phyloP scores from a whole-genome alignment of 2,113 vertebrate species.

The Ceyx melanurus region DNA sequence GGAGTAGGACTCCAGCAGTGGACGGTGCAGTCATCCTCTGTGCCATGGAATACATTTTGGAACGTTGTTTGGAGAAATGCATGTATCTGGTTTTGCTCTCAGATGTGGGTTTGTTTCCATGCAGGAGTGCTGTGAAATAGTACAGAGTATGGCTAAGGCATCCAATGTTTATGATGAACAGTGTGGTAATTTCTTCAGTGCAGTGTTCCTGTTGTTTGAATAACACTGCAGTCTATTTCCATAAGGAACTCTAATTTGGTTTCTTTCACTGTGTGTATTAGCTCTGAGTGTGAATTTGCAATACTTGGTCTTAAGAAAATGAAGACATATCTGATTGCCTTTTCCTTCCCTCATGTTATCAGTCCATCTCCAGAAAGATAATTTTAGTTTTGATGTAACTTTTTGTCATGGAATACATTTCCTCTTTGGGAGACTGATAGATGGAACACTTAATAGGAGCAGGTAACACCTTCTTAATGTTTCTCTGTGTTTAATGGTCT shows the following conservation, averaged over 20 bases:
- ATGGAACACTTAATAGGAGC: neutral
- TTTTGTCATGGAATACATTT: neutral
- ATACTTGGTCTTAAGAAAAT: neutral
- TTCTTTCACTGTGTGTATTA: neutral
- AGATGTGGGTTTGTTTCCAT: neutral
- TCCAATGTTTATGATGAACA: neutral
- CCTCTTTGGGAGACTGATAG: neutral
- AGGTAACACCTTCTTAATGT: neutral
- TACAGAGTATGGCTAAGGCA: neutral
- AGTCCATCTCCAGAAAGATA: neutral
- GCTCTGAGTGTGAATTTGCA: neutral
- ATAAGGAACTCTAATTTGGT: neutral
- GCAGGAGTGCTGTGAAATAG: neutral
- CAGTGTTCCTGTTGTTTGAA: neutral
- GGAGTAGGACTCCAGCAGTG: neutral
- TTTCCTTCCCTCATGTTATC: neutral
- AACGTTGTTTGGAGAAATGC: neutral
- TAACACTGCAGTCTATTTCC: neutral
- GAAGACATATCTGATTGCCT: neutral
- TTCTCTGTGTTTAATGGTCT: neutral
- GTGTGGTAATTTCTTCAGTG: neutral
- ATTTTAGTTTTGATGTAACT: neutral
- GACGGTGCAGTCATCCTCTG: neutral
- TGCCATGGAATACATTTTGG: neutral
- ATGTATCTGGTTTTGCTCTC: neutral